phyloP scores from a whole-genome alignment of 2,113 vertebrate species.

The Lethenteron reissneri region DNA sequence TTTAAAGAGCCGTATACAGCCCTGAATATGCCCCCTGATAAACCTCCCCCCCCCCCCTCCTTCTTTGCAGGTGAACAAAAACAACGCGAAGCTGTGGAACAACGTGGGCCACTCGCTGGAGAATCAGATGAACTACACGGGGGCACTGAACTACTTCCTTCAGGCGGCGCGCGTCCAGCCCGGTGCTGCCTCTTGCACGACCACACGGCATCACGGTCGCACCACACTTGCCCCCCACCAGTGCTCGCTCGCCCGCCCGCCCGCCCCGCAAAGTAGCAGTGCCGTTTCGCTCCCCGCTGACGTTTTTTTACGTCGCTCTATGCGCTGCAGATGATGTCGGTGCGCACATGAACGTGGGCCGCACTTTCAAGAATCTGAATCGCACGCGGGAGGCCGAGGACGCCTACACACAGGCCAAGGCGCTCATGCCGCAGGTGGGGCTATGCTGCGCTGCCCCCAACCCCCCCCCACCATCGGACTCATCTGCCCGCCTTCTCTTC shows the following conservation, averaged over 20 bases:
- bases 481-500: not conserved
- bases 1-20: too few relatives aligned
- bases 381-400: constrained; percentile 78
- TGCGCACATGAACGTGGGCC: constrained; percentile 95
- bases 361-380: constrained; percentile 94
- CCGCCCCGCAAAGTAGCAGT: too few relatives aligned
- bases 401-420: constrained; percentile 76
- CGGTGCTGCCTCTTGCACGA: constrained; percentile 30
- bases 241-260: too few relatives aligned
- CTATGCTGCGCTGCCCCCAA: not conserved
- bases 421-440: constrained; percentile 84
- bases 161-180: constrained; percentile 84
- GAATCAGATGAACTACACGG: constrained; percentile 74
- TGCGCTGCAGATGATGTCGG: constrained; percentile 59
- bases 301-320: too few relatives aligned
- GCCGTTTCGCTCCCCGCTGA: too few relatives aligned
- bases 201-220: not conserved
- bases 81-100: constrained; percentile 96
- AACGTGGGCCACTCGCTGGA: constrained; percentile 90
- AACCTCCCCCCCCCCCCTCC: too few relatives aligned
- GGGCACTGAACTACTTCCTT: constrained; percentile 64
- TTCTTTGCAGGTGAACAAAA: constrained; percentile 63
- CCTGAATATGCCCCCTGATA: too few relatives aligned
- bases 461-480: not conserved
- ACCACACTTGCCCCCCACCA: too few relatives aligned